Conservation (phyloP, 1,140 invertebrate genomes). For the Geopemphigus sp. region DNA sequence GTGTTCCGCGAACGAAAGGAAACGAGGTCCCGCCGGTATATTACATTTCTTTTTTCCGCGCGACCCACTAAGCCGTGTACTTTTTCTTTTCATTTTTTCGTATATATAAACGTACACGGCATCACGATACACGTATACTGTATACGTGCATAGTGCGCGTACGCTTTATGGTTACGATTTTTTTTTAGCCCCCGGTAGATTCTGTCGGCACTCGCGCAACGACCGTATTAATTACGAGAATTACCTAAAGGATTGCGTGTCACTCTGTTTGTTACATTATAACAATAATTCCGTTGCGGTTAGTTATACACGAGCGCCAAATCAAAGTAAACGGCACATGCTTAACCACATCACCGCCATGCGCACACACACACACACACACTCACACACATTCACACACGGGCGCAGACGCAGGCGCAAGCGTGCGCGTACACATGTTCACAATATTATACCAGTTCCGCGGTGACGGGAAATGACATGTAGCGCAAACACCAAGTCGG, state of each 20-base stretch:
- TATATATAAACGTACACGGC: background rate
- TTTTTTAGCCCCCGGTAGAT: background rate
- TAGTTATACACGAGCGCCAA: background rate
- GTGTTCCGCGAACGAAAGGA: background rate
- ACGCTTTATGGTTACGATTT: background rate
- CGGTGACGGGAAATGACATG: background rate
- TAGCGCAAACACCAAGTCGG: background rate
- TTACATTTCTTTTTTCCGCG: background rate
- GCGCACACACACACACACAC: no score
- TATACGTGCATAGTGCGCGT: background rate
- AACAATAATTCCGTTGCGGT: background rate
- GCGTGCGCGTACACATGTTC: background rate
- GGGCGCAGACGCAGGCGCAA: no score
- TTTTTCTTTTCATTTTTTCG: background rate
- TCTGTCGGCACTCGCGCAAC: background rate
- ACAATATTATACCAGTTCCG: background rate
- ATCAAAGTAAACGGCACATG: slow-evolving; percentile 10
- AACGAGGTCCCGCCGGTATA: background rate
- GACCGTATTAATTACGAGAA: slow-evolving; percentile 27
- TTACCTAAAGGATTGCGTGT: slow-evolving; percentile 13
- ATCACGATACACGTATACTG: background rate
- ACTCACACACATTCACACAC: no score
- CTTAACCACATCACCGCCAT: background rate
- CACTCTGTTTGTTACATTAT: background rate
- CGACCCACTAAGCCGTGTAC: background rate